Evolutionary conservation across 2,888 invertebrate species (phyloP), one percentile per base, ranked within the genome.

Genomic region (Schizotus pectinicornis): DNA sequence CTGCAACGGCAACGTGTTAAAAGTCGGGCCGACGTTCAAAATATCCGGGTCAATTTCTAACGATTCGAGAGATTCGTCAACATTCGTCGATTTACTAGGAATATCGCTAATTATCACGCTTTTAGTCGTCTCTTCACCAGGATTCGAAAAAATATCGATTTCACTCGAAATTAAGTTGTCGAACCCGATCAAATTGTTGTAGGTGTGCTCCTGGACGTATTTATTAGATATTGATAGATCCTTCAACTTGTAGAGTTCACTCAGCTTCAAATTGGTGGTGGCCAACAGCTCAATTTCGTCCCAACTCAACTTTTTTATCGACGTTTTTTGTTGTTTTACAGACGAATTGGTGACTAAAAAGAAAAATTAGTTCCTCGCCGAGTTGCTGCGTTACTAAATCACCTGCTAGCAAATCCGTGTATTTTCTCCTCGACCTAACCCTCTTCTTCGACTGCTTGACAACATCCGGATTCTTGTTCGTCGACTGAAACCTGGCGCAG

Each of bases 381-480:
- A 51, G 11, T 48, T 14, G 58, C 43, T 30, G 35, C 37, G 38
- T n/a, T 9, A 61, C 33, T 9, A 46, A 67, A 75, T 67, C 78
- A 90, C 90, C 88, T 83, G 89, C 85, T 61, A 90, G 76, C 6
- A 90, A 77, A 73, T 90, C 90, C 7, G 86, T 85, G 79, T 86
- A 89, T 72, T 86, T 63, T 67, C 70, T 61, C 34, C 59, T 41
- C 2, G 22, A 48, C 56, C 67, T 69, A 37, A 62, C 52, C 50
- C 68, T 62, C 54, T 69, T 73, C 67, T 48, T 39, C 61, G 65
- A 69, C 31, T 60, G 50, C 30, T 66, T 61, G 38, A 65, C 69
- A 59, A 70, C 39, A 61, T 63, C 67, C 7, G 73, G 67, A 61
- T 67, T 72, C 11, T 69, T 70, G 52, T 67, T 62, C 9, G 75